phyloP scores from a whole-genome alignment of 2,888 invertebrate species.

The Iphiclides podalirius region DNA sequence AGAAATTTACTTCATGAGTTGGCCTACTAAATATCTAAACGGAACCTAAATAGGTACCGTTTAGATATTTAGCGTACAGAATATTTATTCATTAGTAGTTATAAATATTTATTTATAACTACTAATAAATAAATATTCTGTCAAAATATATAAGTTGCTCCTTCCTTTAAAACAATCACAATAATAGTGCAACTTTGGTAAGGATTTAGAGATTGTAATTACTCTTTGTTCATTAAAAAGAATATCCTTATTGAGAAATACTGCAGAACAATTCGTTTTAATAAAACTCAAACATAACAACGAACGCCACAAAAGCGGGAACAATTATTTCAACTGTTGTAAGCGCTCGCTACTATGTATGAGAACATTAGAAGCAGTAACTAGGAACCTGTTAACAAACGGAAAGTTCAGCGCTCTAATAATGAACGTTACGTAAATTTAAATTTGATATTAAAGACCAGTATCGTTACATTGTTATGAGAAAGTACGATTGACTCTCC shows the following conservation, averaged over 20 bases:
- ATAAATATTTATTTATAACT: too few relatives aligned
- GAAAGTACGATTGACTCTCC: slow-evolving; percentile 1
- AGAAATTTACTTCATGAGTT: too few relatives aligned
- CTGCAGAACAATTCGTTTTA: not conserved
- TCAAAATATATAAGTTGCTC: too few relatives aligned
- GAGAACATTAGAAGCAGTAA: slow-evolving; percentile 1
- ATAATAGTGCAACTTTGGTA: too few relatives aligned
- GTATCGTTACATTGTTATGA: slow-evolving; percentile 7
- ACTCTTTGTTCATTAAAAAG: not conserved
- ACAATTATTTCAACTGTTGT: not conserved
- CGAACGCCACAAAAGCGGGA: not conserved
- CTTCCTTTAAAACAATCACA: too few relatives aligned
- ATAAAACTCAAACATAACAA: not conserved
- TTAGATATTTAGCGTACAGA: too few relatives aligned
- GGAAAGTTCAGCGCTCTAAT: slow-evolving; percentile 22
- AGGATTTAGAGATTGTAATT: too few relatives aligned
- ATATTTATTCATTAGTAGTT: too few relatives aligned
- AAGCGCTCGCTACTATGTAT: not conserved
- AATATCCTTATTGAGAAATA: too few relatives aligned
- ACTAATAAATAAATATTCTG: too few relatives aligned
- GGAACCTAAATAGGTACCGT: too few relatives aligned
- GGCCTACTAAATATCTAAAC: too few relatives aligned
- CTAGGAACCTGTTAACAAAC: not conserved
- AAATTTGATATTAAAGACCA: slow-evolving; percentile 23
- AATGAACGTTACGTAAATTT: slow-evolving; percentile 28